phyloP scores from a whole-genome alignment of 2,113 vertebrate species.

The Strix aluco region DNA sequence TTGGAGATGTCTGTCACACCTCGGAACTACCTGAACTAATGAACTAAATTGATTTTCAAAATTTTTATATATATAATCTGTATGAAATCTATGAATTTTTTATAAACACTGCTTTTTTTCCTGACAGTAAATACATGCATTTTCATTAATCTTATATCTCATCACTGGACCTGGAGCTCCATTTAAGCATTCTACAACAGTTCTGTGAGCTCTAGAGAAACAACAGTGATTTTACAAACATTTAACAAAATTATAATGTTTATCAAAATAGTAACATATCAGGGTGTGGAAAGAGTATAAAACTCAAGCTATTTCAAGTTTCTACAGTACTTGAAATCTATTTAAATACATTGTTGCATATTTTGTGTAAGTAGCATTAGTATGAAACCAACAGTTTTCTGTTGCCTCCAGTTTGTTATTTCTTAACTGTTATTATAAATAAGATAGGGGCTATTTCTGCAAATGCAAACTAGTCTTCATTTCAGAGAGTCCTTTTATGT shows the following conservation, averaged over 20 bases:
- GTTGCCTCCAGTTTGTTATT: neutral
- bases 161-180: neutral
- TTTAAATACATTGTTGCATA: neutral
- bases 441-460: neutral
- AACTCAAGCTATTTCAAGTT: neutral
- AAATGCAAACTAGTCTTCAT: neutral
- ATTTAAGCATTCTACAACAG: neutral
- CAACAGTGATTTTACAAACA: neutral
- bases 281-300: neutral
- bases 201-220: neutral
- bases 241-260: neutral
- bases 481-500: neutral
- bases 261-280: neutral
- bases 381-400: neutral
- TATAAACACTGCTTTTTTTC: neutral
- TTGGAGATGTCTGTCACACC: neutral
- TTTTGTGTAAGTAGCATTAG: neutral
- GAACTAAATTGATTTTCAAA: neutral
- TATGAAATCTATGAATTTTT: neutral
- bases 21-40: neutral
- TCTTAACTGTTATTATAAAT: neutral
- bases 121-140: neutral
- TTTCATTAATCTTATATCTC: neutral
- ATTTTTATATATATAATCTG: neutral
- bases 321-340: neutral